Evolutionary conservation across 1,140 invertebrate species (phyloP).

Genomic region (Rhopalosiphum padi): DNA sequence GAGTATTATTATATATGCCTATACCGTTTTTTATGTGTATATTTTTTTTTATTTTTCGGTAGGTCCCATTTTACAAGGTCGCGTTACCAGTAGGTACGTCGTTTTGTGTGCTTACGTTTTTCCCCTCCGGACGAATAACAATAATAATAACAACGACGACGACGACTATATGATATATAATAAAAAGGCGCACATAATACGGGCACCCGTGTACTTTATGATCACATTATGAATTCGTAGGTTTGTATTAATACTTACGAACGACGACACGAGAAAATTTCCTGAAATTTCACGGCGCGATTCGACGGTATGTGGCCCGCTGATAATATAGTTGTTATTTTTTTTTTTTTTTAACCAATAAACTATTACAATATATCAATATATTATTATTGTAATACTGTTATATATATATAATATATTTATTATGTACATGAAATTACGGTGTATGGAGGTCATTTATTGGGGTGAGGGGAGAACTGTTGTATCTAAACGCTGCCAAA

Average conservation of each 20-base stretch:
- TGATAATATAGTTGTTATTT: neutral
- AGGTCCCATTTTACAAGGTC: conserved; percentile 44
- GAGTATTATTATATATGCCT: neutral
- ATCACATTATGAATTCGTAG: too few species aligned
- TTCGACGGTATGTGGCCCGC: neutral
- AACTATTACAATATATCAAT: neutral
- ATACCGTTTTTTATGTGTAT: conserved; percentile 3
- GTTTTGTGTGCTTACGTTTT: neutral
- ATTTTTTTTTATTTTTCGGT: neutral
- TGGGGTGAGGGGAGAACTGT: neutral
- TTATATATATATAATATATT: neutral
- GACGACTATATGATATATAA: neutral
- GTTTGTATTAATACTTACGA: neutral
- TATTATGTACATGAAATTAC: neutral
- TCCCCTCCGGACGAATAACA: conserved; percentile 27
- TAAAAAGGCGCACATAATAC: neutral
- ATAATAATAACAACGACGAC: neutral
- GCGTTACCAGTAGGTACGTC: neutral
- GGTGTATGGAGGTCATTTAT: neutral
- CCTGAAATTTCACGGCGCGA: neutral
- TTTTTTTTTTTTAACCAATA: neutral
- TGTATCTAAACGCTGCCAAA: neutral
- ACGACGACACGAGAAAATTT: neutral
- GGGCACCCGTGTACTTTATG: conserved; percentile 29
- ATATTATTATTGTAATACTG: neutral